Percentiles rank a stretch among this genome's conserved stretches.
Conservation (phyloP, 2,797 vertebrate species). For the Melanotaenia boesemani region DNA sequence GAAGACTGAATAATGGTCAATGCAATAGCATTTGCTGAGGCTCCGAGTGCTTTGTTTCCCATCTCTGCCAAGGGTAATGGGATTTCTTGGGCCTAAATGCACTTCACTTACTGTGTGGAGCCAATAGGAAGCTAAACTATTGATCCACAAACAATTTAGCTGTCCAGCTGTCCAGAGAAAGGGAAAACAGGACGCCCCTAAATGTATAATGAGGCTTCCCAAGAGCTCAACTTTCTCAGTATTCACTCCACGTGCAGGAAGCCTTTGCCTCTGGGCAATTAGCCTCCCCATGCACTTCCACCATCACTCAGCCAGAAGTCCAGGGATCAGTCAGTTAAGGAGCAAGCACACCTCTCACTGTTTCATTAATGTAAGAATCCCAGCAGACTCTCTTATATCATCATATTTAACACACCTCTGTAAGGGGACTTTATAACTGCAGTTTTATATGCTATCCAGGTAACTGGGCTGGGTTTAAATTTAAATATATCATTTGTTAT, state of each 20-base stretch:
- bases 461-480: constrained; percentile 14
- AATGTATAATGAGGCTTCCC: constrained; percentile 80
- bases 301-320: constrained; percentile 34
- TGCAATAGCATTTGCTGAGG: constrained; percentile 55
- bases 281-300: constrained; percentile 39
- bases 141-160: constrained; percentile 85
- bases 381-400: constrained; percentile 36
- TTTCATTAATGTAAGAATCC: constrained; percentile 46
- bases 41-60: constrained; percentile 66
- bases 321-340: constrained; percentile 47
- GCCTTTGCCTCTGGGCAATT: constrained; percentile 58
- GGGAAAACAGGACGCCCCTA: constrained; percentile 72
- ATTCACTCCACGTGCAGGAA: constrained; percentile 66
- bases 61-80: constrained; percentile 78
- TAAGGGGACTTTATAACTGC: constrained; percentile 19
- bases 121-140: constrained; percentile 80
- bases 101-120: constrained; percentile 73
- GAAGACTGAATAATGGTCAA: constrained; percentile 67
- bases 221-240: constrained; percentile 62
- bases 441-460: constrained; percentile 17
- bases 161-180: constrained; percentile 73
- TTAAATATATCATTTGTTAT: constrained; percentile 9
- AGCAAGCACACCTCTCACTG: constrained; percentile 35
- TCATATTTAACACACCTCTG: constrained; percentile 24
- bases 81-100: constrained; percentile 81